These are phyloP conservation scores for Willowsia nigromaculata DNA, from an alignment of 2,888 invertebrate species.

Conservation along the genomic window DNA sequence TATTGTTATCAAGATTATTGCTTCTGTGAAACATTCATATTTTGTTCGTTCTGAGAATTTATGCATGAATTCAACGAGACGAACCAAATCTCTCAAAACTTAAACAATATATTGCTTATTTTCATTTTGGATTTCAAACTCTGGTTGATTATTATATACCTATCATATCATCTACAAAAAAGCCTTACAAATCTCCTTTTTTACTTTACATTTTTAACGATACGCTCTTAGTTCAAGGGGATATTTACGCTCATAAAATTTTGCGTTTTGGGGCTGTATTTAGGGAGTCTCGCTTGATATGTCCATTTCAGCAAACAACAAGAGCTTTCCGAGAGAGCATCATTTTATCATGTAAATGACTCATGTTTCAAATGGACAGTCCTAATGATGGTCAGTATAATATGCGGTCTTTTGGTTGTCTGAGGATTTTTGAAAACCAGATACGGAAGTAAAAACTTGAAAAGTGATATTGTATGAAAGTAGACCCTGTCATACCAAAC, in stretches of 20 bases:
- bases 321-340: background rate
- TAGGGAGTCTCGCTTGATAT: background rate
- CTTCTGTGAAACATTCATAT: too few relatives aligned
- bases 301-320: constrained; percentile 8
- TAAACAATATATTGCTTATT: too few relatives aligned
- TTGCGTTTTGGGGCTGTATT: background rate
- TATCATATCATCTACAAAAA: too few relatives aligned
- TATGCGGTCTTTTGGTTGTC: background rate
- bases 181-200: too few relatives aligned
- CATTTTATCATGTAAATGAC: constrained; percentile 39
- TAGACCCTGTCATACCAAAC: background rate
- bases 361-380: constrained; percentile 30
- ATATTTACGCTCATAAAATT: background rate
- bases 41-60: too few relatives aligned
- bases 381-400: background rate
- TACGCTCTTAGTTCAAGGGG: too few relatives aligned
- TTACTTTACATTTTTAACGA: too few relatives aligned
- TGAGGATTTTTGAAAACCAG: background rate
- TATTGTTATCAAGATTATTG: too few relatives aligned
- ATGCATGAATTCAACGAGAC: too few relatives aligned
- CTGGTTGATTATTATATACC: too few relatives aligned
- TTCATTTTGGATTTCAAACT: too few relatives aligned
- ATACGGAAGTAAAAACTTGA: background rate
- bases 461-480: background rate
- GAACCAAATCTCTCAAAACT: too few relatives aligned